Percentiles rank a stretch among this genome's conserved stretches.
Conservation (phyloP, 2,888 invertebrate genomes). For the Tinea semifulvella region DNA sequence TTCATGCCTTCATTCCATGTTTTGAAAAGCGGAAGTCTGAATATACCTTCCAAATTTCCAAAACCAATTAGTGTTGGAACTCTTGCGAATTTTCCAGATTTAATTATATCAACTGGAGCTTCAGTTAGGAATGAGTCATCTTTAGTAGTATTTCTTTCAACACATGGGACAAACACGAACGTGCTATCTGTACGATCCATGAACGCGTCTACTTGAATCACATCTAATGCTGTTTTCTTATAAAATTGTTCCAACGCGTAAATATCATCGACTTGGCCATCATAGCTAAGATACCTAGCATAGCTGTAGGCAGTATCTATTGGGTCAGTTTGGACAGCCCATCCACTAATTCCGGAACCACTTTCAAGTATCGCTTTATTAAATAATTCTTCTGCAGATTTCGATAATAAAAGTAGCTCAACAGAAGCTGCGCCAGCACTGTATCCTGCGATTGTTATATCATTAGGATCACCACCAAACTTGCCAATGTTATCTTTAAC, state of each 20-base stretch:
- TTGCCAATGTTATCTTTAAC: slow-evolving; percentile 14
- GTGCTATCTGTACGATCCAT: slow-evolving; percentile 13
- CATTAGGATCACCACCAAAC: slow-evolving; percentile 12
- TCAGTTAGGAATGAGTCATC: slow-evolving; percentile 30
- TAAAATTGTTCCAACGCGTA: slow-evolving; percentile 33
- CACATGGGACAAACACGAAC: slow-evolving; percentile 15
- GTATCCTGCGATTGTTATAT: slow-evolving; percentile 15
- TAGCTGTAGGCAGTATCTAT: slow-evolving; percentile 4
- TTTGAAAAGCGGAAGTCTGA: slow-evolving; percentile 9
- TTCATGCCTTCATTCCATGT: slow-evolving; percentile 14
- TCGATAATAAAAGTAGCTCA: slow-evolving; percentile 6
- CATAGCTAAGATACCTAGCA: slow-evolving; percentile 2
- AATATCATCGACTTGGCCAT: slow-evolving; percentile 24
- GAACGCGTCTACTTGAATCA: slow-evolving; percentile 21
- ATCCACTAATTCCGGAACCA: slow-evolving; percentile 7
- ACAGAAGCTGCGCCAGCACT: slow-evolving; percentile 14
- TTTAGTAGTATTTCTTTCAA: slow-evolving; percentile 12
- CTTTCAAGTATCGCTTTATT: slow-evolving; percentile 14
- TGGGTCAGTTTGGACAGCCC: slow-evolving; percentile 15
- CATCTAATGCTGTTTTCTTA: slow-evolving; percentile 25
- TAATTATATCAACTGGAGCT: slow-evolving; percentile 30
- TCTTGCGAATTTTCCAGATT: slow-evolving; percentile 28
- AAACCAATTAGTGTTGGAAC: slow-evolving; percentile 35
- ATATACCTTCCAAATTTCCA: slow-evolving; percentile 29
- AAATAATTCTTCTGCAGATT: slow-evolving; percentile 6